Base-by-base conservation (phyloP, 2,113 vertebrate species). In the Indri indri region DNA sequence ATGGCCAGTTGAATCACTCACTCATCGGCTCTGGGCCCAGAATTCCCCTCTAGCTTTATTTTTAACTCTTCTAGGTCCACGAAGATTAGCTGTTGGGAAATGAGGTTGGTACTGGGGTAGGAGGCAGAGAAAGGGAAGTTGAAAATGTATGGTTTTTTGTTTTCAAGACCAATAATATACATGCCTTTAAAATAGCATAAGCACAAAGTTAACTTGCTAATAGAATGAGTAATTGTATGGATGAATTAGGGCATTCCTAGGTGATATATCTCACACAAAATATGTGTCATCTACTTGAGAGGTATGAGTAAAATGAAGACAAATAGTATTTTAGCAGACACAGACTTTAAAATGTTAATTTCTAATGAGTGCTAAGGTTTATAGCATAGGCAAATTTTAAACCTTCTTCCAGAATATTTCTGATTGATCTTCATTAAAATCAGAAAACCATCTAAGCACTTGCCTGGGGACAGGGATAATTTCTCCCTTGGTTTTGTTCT, bases 221-320 rank as follows among this genome's bases (percentile, higher is more conserved):
- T 42, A 47, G 22, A 70, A 79, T 87, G 30, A 83, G 22, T 79
- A 90, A 77, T 63, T 66, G 79, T 80, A 47, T 27, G 80, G 71
- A 65, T 73, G 59, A 91, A 12, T 88, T 91, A 84, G 32, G 23
- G 68, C 37, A 89, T 61, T 94, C 3, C 6, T 61, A 80, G 93
- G 42, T 71, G 37, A 77, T 34, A 27, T 77, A 47, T 20, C 3
- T 79, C 70, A 40, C 2, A 63, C 10, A 71, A 57, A 77, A 57
- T 84, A 59, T 57, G 42, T 20, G 23, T 79, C 71, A 45, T 84
- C 13, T 79, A n/a, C 57, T 88, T 84, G 45, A 50, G 25, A 79
- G 91, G 17, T 88, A 32, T 66, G 27, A 93, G 30, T 95, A 74
- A 88, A 95, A 71, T 73, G 37, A 65, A 81, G 47, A 90, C 80